Evolutionary conservation across 2,888 invertebrate species (phyloP).

Genomic region (Drosophila flavopinicola): DNA sequence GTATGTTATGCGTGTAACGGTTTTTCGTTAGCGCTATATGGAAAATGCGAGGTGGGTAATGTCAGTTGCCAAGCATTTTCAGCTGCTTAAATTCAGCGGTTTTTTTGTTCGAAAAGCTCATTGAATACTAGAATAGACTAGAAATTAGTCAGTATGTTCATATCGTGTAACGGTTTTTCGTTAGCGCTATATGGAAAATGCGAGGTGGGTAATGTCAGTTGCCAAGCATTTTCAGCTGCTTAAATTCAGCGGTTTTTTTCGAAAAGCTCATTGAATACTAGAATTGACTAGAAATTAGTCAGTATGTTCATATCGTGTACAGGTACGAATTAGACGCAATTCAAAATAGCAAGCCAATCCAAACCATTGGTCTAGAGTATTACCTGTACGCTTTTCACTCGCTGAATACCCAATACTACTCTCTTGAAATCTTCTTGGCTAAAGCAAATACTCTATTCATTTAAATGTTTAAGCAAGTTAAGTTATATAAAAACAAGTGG

Average conservation of each 20-base stretch:
- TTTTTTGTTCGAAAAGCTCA: not conserved
- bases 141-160: too few species aligned
- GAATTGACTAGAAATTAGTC: not conserved
- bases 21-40: constrained; percentile 11
- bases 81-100: not conserved
- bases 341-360: too few species aligned
- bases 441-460: too few species aligned
- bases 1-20: constrained; percentile 43
- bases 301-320: constrained; percentile 43
- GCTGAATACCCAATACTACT: too few species aligned
- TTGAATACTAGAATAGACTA: not conserved
- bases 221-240: not conserved
- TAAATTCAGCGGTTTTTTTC: too few species aligned
- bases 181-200: constrained; percentile 13
- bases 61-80: not conserved
- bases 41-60: constrained; percentile 29
- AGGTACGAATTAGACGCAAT: too few species aligned
- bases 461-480: too few species aligned
- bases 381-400: too few species aligned
- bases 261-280: not conserved
- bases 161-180: constrained; percentile 50
- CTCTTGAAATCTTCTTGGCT: too few species aligned
- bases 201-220: constrained; percentile 27
- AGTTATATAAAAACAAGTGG: too few species aligned
- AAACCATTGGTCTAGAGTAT: too few species aligned